Evolutionary conservation across 2,797 vertebrate species (phyloP).

Genomic region (Amazonetta brasiliensis): DNA sequence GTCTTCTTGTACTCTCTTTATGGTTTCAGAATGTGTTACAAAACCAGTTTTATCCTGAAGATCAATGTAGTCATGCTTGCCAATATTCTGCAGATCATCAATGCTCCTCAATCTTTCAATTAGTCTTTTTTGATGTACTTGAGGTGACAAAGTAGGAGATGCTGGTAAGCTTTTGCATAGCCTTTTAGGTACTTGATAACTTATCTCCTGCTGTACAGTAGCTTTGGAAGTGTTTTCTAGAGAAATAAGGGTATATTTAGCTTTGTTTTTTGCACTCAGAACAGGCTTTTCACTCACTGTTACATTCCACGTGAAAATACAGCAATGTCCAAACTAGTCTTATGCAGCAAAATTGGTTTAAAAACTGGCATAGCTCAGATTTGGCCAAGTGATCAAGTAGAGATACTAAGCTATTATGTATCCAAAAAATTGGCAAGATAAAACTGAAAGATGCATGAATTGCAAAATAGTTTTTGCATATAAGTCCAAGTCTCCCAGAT

Average conservation of each 20-base stretch:
- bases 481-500: neutral
- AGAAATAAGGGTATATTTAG: conserved; percentile 5
- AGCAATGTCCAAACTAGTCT: neutral
- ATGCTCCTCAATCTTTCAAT: conserved; percentile 50
- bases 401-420: neutral
- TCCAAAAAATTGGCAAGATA: neutral
- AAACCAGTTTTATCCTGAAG: conserved; percentile 60
- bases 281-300: neutral
- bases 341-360: neutral
- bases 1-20: conserved; percentile 84
- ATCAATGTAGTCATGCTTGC: conserved; percentile 26
- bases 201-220: neutral
- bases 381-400: neutral
- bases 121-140: conserved; percentile 48
- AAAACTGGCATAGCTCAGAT: neutral
- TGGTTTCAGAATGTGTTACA: conserved; percentile 80
- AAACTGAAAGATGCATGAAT: neutral
- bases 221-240: conserved; percentile 40
- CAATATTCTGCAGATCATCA: conserved; percentile 54
- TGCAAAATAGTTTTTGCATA: neutral
- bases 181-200: conserved; percentile 59
- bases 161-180: conserved; percentile 84
- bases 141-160: conserved; percentile 83
- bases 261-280: neutral
- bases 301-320: neutral